Evolutionary conservation across 2,797 vertebrate genomes (phyloP).

Genomic region (Onychomys arenicola): DNA sequence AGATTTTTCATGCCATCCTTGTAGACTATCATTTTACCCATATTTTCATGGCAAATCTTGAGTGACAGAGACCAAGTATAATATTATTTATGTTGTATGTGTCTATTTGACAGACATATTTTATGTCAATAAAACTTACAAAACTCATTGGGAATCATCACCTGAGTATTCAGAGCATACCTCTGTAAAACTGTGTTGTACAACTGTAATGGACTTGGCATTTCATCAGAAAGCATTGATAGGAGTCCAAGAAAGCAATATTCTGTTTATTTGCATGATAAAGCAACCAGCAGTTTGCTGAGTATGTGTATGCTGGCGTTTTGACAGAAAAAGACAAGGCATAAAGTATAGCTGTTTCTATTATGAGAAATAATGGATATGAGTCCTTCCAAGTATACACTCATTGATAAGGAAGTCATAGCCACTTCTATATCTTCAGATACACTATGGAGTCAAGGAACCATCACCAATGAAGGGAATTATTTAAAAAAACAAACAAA

Average conservation of each 20-base stretch:
- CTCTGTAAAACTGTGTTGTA: neutral
- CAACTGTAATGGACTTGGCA: neutral
- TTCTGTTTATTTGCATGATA: neutral
- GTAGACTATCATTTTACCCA: conserved; percentile 1
- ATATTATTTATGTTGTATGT: neutral
- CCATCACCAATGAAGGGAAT: neutral
- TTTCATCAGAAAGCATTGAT: neutral
- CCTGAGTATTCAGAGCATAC: neutral
- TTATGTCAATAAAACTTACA: conserved; percentile 55
- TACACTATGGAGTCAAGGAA: neutral
- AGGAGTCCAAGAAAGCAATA: neutral
- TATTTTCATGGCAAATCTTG: conserved; percentile 26
- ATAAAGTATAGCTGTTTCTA: neutral
- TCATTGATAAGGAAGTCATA: neutral
- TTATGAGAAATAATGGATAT: neutral
- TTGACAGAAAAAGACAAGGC: neutral
- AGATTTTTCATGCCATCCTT: neutral
- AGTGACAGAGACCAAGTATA: conserved; percentile 9
- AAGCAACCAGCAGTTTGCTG: conserved; percentile 21
- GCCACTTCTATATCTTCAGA: neutral
- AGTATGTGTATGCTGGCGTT: neutral
- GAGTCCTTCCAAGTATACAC: neutral
- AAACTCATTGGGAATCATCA: conserved; percentile 11
- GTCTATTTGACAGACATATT: conserved; percentile 53
- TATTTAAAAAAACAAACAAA: neutral